Evolutionary conservation across 2,113 vertebrate species (phyloP), one percentile per base, ranked within the genome.

Genomic region (Apteryx mantelli): DNA sequence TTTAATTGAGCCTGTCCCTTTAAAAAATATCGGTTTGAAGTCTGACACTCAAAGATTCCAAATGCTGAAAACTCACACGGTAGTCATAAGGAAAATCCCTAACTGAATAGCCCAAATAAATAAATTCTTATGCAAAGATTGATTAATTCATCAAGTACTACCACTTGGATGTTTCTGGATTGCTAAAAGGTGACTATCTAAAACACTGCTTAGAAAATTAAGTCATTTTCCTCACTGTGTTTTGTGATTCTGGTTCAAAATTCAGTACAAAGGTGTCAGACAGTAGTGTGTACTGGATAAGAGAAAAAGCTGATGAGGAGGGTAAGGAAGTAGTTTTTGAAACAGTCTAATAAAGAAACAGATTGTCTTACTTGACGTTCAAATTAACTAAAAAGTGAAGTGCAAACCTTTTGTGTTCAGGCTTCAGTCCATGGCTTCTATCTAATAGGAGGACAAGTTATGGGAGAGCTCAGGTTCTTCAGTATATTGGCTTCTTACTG

Each of bases 221-320:
- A 48, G 46, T 22, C 17, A 7, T 32, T 93, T 83, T 91, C 34
- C 30, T 89, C 42, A n/a, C 28, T 15, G 28, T 70, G 38, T 44
- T 77, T 78, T 28, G 28, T 93, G 30, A 26, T 81, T 94, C 73
- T 84, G 36, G 28, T 63, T 89, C n/a, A 61, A 73, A 86, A 81
- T 53, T 70, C 28, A 86, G 19, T 60, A 70, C 50, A 26, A 28
- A 82, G 9, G 3, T 63, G 19, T 70, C 55, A 86, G 69, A 13
- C 32, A 58, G 1, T 40, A 42, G 7, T 7, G 38, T 66, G 30
- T 81, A 10, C 11, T 68, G 50, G 50, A 7, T 63, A 66, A 50
- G 77, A 77, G 20, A 34, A 79, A 68, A 75, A 58, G 34, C 56
- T 80, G 32, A 2, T 61, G 58, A 65, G 71, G 60, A 73, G 20